Evolutionary conservation across 2,113 vertebrate genomes (phyloP), one percentile per base, ranked within the genome.

Genomic region (Hystrix cristata): DNA sequence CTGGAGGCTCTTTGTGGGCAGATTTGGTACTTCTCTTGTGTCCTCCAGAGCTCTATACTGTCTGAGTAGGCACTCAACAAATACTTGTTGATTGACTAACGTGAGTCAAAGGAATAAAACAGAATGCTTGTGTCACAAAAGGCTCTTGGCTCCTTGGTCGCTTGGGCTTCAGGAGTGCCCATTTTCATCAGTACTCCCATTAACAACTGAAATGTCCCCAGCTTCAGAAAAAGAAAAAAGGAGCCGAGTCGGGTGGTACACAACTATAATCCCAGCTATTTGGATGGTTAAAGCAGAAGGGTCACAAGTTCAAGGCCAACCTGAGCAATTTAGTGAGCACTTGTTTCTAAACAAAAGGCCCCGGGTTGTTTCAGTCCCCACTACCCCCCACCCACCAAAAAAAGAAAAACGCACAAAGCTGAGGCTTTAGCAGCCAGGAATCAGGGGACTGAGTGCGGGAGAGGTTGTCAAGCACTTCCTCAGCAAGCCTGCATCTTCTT

Each of bases 1-100:
- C 38, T 71, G 12, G 72, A 93, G 93, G n/a, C 55, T 95, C 64
- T 94, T 84, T 64, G 69, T 78, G 43, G 82, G 12, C n/a, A 96
- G 48, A 48, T 48, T 62, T 55, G 4, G 79, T 76, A 87, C 57
- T 59, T 84, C 25, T 93, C 51, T n/a, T 53, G 5, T 90, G 79
- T 83, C n/a, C n/a, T 46, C n/a, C 6, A 31, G 55, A 71, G 19
- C 79, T 86, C 86, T 87, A 31, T 48, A 60, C 82, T 85, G 21
- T 38, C 38, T 93, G 60, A 92, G 80, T 82, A 94, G 78, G 86
- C 87, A 72, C n/a, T 96, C 67, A 2, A 64, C 94, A 95, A 93
- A 94, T 96, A 96, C 86, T 95, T 97, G 21, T 90, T 95, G 82
- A 87, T 86, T 72, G 62, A 90, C 48, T 46, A 43, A 65, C 34